A percentile compares a stretch with the other conserved stretches of the same genome.
Conservation (phyloP, 2,113 vertebrate species). For the Cynocephalus volans region DNA sequence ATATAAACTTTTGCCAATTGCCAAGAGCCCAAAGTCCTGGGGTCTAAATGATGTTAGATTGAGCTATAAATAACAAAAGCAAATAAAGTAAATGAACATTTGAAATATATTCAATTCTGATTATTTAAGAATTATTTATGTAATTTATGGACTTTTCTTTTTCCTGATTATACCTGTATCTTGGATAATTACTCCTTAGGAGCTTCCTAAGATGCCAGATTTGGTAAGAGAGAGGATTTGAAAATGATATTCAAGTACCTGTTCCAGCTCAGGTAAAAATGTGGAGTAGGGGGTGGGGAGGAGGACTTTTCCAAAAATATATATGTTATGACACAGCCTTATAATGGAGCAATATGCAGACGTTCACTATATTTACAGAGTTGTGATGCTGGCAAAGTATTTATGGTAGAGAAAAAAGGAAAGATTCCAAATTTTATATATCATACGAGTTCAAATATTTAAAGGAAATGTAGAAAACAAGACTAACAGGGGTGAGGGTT, state of each 20-base stretch:
- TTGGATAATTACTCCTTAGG: background rate
- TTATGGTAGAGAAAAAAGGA: background rate
- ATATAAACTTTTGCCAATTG: background rate
- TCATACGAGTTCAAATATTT: background rate
- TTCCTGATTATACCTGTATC: background rate
- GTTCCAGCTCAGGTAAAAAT: background rate
- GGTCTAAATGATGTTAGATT: background rate
- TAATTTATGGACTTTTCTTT: background rate
- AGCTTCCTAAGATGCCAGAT: background rate
- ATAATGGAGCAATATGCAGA: background rate
- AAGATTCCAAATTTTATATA: background rate
- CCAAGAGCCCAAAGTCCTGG: background rate
- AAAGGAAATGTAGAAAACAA: background rate
- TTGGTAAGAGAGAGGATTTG: background rate
- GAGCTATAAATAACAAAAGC: background rate
- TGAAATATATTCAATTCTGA: background rate
- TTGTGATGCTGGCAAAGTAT: background rate
- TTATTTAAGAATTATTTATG: background rate
- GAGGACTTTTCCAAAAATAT: background rate
- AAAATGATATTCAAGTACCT: background rate
- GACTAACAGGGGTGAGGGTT: background rate
- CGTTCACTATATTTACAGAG: background rate
- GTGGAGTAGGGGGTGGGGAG: background rate
- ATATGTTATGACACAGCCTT: background rate
- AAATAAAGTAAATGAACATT: conserved; percentile 26